These are phyloP conservation scores for Megaceryle maxima DNA, from an alignment of 2,113 vertebrate species.

Conservation along the genomic window DNA sequence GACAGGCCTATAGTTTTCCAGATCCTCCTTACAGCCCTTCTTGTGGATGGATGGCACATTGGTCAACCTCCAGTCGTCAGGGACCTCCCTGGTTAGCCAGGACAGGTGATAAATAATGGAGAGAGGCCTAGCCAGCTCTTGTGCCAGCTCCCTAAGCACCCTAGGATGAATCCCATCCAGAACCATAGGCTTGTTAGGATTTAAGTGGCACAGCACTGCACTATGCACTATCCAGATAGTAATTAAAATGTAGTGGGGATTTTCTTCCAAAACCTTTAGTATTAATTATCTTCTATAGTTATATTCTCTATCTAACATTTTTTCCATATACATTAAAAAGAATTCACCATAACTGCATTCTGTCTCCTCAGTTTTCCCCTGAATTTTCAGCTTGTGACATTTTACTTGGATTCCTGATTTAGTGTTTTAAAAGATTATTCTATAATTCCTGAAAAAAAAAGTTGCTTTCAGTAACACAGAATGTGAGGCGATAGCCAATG, in stretches of 20 bases:
- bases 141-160: too few relatives aligned
- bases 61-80: too few relatives aligned
- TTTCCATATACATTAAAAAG: not conserved
- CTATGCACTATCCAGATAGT: not conserved
- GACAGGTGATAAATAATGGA: too few relatives aligned
- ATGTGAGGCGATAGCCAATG: not conserved
- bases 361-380: not conserved
- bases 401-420: not conserved
- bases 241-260: not conserved
- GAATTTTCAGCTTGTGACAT: not conserved
- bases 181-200: too few relatives aligned
- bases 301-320: not conserved
- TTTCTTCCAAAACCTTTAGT: not conserved
- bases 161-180: too few relatives aligned
- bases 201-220: too few relatives aligned
- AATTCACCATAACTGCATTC: not conserved
- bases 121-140: too few relatives aligned
- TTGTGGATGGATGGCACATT: too few relatives aligned
- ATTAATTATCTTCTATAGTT: not conserved
- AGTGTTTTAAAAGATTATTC: not conserved
- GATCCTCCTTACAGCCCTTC: too few relatives aligned
- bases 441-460: not conserved
- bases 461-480: not conserved
- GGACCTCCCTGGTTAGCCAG: too few relatives aligned
- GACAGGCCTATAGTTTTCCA: too few relatives aligned